phyloP scores from a whole-genome alignment of 2,888 invertebrate species.

The Salticus scenicus region DNA sequence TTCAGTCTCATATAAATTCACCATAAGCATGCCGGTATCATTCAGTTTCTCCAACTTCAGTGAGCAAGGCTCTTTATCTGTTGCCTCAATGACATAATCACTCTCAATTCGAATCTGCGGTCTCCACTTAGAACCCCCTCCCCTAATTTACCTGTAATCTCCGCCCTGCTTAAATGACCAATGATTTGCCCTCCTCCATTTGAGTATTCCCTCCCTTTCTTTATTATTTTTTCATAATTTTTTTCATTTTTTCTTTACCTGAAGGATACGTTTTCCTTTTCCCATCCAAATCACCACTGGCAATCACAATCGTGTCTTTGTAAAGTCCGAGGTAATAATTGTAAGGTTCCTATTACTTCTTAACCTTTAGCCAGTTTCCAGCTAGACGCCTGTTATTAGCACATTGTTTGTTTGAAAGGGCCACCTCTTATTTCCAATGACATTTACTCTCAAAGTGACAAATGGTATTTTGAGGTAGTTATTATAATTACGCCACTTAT shows the following conservation, averaged over 20 bases:
- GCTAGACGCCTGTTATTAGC: slow-evolving; percentile 52
- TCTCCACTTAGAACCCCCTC: slow-evolving; percentile 53
- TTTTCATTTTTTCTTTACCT: background rate
- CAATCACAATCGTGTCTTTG: slow-evolving; percentile 46
- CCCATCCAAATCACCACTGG: slow-evolving; percentile 14
- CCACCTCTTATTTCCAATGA: slow-evolving; percentile 46
- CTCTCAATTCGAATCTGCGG: slow-evolving; percentile 45
- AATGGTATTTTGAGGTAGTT: slow-evolving; percentile 58
- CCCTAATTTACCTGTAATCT: slow-evolving; percentile 50
- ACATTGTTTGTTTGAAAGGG: slow-evolving; percentile 67
- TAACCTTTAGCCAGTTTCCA: slow-evolving; percentile 41
- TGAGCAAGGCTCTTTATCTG: slow-evolving; percentile 1
- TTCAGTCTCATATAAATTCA: background rate
- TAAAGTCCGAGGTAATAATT: slow-evolving; percentile 4
- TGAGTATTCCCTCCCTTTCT: slow-evolving; percentile 42
- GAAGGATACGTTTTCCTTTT: slow-evolving; percentile 15
- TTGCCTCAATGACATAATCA: slow-evolving; percentile 50
- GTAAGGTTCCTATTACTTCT: slow-evolving; percentile 44
- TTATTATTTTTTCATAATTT: slow-evolving; percentile 27
- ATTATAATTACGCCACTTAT: slow-evolving; percentile 67
- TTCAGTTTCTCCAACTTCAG: slow-evolving; percentile 27
- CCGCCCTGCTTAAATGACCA: slow-evolving; percentile 68
- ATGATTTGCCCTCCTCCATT: slow-evolving; percentile 61
- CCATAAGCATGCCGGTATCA: background rate
- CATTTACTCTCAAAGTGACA: slow-evolving; percentile 57